Evolutionary conservation across 2,113 vertebrate species (phyloP), one percentile per base, ranked within the genome.

Genomic region (Falco punctatus): DNA sequence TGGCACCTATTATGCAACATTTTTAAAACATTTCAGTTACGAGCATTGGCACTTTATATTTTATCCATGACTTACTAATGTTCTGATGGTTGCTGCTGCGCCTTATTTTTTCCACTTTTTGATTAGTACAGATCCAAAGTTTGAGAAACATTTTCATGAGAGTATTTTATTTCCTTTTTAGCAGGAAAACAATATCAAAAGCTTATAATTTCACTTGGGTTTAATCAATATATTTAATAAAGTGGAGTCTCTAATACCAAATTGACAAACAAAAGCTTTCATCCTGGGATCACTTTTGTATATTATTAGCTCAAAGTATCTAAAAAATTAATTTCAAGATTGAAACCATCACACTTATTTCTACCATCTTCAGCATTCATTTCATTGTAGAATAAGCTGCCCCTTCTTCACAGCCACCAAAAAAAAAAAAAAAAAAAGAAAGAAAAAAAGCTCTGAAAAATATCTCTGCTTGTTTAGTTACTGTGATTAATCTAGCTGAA

Each of bases 401-500:
- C 35, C 73, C 65, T 94, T 92, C 92, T 88, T 81, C 86, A 94
- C 27, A 91, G 67, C 38, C 67, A 91, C 33, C 30, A 28, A 65
- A 88, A 86, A 90, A 90, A 73, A 54, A 24, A 51, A 24, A 51
- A 26, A 51, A 23, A 40, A 33, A 21, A 24, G 38, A 71, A 84
- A 87, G 79, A 38, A 71, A 86, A 89, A 85, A 67, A 58, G 7
- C 44, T 51, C n/a, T 77, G 88, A 97, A 96, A 95, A 86, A 96
- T 94, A 94, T 97, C 95, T 95, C 86, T 94, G 93, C 92, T 96
- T 95, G 90, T 96, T 97, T 97, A 89, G 95, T 94, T 90, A 80
- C 90, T 96, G 79, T 94, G 83, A 96, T 94, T 97, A 96, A 97
- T 97, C 83, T 96, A 83, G 77, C 48, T 95, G 96, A 92, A 97